A percentile compares a stretch with the other conserved stretches of the same genome.
These are phyloP conservation scores for Morpho deidamia DNA, from an alignment of 2,888 invertebrate genomes.

Conservation along the genomic window DNA sequence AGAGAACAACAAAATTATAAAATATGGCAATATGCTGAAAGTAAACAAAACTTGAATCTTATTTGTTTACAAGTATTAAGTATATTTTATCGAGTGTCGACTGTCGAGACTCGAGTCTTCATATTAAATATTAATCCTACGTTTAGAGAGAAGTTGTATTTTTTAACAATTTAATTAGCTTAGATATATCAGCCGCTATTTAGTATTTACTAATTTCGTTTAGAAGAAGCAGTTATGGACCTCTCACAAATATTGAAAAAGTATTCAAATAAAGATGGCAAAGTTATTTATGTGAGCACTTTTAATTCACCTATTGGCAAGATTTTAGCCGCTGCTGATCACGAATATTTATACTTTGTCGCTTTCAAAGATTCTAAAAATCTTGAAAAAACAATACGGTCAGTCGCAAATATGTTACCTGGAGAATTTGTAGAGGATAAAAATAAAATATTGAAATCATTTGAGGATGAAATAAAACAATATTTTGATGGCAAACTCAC, in stretches of 20 bases:
- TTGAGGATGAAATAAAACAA: slow-evolving; percentile 41
- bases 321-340: slow-evolving; percentile 49
- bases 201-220: too few species aligned
- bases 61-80: too few species aligned
- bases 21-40: too few species aligned
- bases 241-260: slow-evolving; percentile 27
- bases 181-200: too few species aligned
- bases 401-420: slow-evolving; percentile 34
- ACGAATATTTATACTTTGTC: slow-evolving; percentile 47
- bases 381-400: slow-evolving; percentile 43
- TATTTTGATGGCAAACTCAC: slow-evolving; percentile 54
- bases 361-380: slow-evolving; percentile 50
- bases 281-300: slow-evolving; percentile 30
- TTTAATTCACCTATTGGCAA: slow-evolving; percentile 52
- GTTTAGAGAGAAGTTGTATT: too few species aligned
- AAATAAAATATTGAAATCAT: slow-evolving; percentile 39
- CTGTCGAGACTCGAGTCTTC: too few species aligned
- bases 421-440: slow-evolving; percentile 42
- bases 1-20: too few species aligned
- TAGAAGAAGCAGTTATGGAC: slow-evolving; percentile 21
- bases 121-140: too few species aligned
- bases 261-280: slow-evolving; percentile 28
- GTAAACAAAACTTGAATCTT: too few species aligned
- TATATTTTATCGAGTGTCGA: too few species aligned
- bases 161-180: too few species aligned